Percentiles rank a stretch among this genome's conserved stretches.
These are phyloP conservation scores for Trissonchulus latispiculum DNA, from an alignment of 2,888 invertebrate species.

Conservation along the genomic window DNA sequence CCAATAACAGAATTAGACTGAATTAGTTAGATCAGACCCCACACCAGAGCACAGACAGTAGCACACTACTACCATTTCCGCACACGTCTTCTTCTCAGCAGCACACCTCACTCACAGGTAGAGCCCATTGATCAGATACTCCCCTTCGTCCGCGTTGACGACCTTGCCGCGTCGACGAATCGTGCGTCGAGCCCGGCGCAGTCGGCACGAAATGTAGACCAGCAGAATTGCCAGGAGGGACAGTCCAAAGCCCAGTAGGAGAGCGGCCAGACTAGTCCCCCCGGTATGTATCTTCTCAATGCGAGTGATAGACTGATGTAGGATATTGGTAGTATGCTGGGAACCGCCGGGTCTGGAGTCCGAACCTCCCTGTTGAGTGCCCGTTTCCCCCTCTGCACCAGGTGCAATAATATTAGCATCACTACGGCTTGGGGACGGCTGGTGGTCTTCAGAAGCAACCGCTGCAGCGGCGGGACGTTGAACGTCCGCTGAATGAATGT, in stretches of 20 bases:
- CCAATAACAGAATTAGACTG: too few relatives aligned
- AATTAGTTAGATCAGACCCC: too few relatives aligned
- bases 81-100: too few relatives aligned
- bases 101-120: slow-evolving; percentile 17
- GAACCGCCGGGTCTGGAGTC: background rate
- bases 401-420: too few relatives aligned
- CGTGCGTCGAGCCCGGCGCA: slow-evolving; percentile 9
- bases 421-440: too few relatives aligned
- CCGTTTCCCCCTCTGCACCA: too few relatives aligned
- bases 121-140: slow-evolving; percentile 22
- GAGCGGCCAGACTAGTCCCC: slow-evolving; percentile 18
- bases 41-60: too few relatives aligned
- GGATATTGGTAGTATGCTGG: slow-evolving; percentile 15
- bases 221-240: slow-evolving; percentile 19
- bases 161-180: slow-evolving; percentile 21
- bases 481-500: too few relatives aligned
- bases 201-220: slow-evolving; percentile 17
- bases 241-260: slow-evolving; percentile 22
- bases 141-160: slow-evolving; percentile 19
- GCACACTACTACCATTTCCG: too few relatives aligned
- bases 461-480: too few relatives aligned
- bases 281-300: slow-evolving; percentile 16
- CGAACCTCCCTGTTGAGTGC: background rate
- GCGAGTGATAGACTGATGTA: background rate
- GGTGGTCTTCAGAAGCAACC: too few relatives aligned